Conservation (phyloP, 2,888 invertebrate genomes). For the Steinernema hermaphroditum region DNA sequence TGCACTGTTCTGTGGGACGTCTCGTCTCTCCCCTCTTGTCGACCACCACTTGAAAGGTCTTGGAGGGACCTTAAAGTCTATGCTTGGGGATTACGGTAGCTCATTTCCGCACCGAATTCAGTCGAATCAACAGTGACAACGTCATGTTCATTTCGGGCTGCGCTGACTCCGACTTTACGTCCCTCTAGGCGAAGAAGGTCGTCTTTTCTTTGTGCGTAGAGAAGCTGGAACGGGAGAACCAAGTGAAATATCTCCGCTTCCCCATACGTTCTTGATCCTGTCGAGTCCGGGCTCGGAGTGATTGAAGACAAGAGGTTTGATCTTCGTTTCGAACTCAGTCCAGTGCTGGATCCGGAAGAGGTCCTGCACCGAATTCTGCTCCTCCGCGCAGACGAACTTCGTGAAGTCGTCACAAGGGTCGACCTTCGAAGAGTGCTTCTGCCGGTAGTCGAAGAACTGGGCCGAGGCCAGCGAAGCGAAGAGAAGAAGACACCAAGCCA, state of each 20-base stretch:
- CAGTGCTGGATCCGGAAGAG: background rate
- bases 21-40: no score
- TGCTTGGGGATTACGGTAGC: no score
- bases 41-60: no score
- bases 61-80: no score
- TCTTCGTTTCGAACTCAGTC: background rate
- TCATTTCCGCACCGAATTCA: no score
- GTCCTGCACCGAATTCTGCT: background rate
- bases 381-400: background rate
- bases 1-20: background rate
- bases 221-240: background rate
- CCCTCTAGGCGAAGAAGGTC: background rate
- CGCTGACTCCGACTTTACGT: background rate
- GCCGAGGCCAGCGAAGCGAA: background rate
- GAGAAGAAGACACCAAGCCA: no score
- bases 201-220: background rate
- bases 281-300: background rate
- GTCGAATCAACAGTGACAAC: background rate
- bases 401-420: background rate
- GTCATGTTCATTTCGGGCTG: background rate
- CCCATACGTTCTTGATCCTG: background rate
- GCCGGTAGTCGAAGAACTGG: background rate
- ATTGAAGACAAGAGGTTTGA: background rate
- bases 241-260: background rate
- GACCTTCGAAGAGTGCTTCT: background rate